Evolutionary conservation across 2,113 vertebrate genomes (phyloP), one percentile per base, ranked within the genome.

Genomic region (Jacana jacana): DNA sequence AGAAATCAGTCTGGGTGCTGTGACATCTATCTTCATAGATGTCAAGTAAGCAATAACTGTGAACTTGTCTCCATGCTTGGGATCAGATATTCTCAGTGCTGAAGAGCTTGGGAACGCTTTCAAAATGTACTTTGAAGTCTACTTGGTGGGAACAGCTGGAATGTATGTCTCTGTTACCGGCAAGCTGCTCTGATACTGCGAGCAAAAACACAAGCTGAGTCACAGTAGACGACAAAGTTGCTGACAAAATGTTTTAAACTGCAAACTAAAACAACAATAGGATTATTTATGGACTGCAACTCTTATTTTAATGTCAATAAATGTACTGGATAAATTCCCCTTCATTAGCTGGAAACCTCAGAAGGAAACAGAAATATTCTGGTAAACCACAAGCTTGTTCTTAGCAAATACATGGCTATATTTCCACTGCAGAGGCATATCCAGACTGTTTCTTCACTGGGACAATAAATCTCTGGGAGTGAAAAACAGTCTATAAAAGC

Each of bases 331-430:
- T 96, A 97, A 96, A 96, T 95, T 96, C 94, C 91, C 96, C 96
- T 96, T 96, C 96, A 96, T 96, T 97, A 97, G 96, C 73, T 96
- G 78, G 73, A 97, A 96, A 96, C 96, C 96, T 97, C 96, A 96
- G 92, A 97, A 96, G 94, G 96, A 95, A 97, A 95, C 81, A 93
- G 83, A 97, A 95, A 66, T 96, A 97, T 96, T 97, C 94, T 96
- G 96, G 96, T 96, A 97, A 97, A 96, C 96, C 96, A 97, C 96
- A 96, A 82, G 49, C 77, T 96, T 89, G 91, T 97, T 95, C 88
- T 94, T 95, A 92, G 96, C 92, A 92, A 96, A 95, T 81, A 91
- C 69, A 92, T 83, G 92, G 92, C 88, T 96, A 49, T 91, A 92
- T 96, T 95, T 96, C 88, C 78, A 92, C 73, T 93, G 76, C 60